Percentiles rank a stretch among this genome's conserved stretches.
Conservation (phyloP, 2,113 vertebrate genomes). For the Prionailurus bengalensis region DNA sequence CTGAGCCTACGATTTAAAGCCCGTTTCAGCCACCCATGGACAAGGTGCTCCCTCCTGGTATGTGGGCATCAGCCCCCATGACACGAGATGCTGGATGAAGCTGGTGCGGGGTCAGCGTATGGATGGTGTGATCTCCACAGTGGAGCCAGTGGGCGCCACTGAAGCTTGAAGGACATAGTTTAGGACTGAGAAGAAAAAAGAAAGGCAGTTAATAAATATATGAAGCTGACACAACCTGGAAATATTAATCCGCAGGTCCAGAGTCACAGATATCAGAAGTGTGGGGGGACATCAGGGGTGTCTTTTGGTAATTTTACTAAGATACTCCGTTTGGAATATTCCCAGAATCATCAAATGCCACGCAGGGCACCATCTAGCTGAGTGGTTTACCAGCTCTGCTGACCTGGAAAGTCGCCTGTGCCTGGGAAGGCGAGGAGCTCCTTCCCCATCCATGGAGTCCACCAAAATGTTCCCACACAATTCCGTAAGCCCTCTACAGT, state of each 20-base stretch:
- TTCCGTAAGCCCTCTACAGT: neutral
- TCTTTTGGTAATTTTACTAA: neutral
- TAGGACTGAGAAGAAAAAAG: neutral
- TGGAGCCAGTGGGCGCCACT: neutral
- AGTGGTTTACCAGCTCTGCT: neutral
- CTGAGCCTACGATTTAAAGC: neutral
- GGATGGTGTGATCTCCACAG: neutral
- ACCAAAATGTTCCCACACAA: neutral
- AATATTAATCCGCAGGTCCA: neutral
- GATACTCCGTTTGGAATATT: neutral
- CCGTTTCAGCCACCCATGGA: neutral
- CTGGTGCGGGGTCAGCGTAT: fast-evolving
- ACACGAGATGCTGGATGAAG: neutral
- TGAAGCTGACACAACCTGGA: neutral
- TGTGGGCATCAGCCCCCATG: fast-evolving
- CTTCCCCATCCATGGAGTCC: neutral
- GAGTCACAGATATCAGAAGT: neutral
- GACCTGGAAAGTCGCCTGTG: neutral
- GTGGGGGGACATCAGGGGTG: fast-evolving
- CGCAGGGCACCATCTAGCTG: fast-evolving
- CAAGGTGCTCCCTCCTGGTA: neutral
- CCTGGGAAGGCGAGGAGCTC: fast-evolving
- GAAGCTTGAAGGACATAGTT: neutral
- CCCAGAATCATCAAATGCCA: neutral
- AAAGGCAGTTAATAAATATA: neutral